Base-by-base conservation (phyloP, 1,140 invertebrate species). In the Drosophila kurseongensis region DNA sequence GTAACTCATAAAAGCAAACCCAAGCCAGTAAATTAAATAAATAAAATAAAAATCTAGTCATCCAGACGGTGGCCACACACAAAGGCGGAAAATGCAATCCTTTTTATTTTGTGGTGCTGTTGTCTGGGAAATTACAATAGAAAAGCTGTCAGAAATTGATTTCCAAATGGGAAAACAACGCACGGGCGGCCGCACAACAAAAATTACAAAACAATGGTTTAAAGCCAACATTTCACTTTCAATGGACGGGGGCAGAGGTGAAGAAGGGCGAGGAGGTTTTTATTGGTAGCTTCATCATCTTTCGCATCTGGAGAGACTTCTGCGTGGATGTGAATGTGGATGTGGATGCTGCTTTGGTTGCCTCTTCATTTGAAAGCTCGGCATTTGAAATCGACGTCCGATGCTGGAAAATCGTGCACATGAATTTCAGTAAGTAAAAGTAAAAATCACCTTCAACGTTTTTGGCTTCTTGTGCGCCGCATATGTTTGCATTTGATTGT, bases 371-470 rank as follows among this genome's bases (percentile, higher is more conserved):
- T 88, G 83, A 86, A 86, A 86, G 83, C 75, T 67, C 63, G 66
- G 81, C 77, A 80, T 85, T 84, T 85, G 68, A 68, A 80, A 86
- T 88, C 83, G 79, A 85, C 69, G 66, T 58, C 52, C 44, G 36
- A 62, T 78, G 71, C 51, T 78, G 83, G 83, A 88, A 86, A 86
- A 86, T 86, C 82, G 82, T 88, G 83, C 83, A 86, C 84, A 88
- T 86, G 79, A 80, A 85, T 75, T 75, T 67, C 48, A 40, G 60
- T 67, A 82, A 86, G 83, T 88, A 86, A 86, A 86, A 86, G 82
- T 88, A 88, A 86, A 86, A 86, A 86, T 86, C 78, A 88, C 69
- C 83, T 88, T 52, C 61, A 68, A 63, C 59, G 47, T 29, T 69
- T 77, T 79, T 59, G 59, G 57, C 45, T 77, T 60, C 60, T 75